These are phyloP conservation scores for Panzeria rudis DNA, from an alignment of 2,888 invertebrate genomes.

Conservation along the genomic window DNA sequence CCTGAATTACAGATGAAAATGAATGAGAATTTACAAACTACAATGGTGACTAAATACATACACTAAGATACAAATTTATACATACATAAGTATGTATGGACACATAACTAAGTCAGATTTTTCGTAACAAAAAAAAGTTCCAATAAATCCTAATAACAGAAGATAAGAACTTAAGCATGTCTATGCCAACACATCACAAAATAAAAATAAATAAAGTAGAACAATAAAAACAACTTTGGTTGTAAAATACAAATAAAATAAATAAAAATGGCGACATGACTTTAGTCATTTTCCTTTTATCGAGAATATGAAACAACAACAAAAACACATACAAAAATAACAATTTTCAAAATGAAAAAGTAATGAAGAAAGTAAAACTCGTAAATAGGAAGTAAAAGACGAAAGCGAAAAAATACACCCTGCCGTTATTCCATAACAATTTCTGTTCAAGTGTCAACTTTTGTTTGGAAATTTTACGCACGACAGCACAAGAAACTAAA, in stretches of 20 bases:
- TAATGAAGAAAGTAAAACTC: conserved; percentile 6
- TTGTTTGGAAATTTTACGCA: conserved; percentile 1
- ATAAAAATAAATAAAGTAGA: conserved; percentile 14
- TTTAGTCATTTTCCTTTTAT: conserved; percentile 37
- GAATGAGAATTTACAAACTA: conserved; percentile 1
- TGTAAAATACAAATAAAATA: conserved; percentile 52
- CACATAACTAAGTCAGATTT: neutral
- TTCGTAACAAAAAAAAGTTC: neutral
- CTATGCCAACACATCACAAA: conserved; percentile 54
- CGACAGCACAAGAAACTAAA: neutral
- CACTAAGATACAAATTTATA: neutral
- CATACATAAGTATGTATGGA: neutral
- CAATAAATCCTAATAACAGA: conserved; percentile 60
- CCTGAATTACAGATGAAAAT: conserved; percentile 10
- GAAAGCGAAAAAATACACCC: neutral
- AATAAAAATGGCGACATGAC: conserved; percentile 69
- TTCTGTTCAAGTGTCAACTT: neutral
- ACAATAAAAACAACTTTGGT: conserved; percentile 26
- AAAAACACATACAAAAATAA: conserved; percentile 4
- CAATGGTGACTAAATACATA: neutral
- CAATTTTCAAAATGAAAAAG: conserved; percentile 14
- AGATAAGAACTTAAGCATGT: conserved; percentile 63
- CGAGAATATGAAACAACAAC: conserved; percentile 1
- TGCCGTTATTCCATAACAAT: neutral
- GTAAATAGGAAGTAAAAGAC: neutral